Conservation (phyloP, 2,888 invertebrate species). For the Orgyia antiqua region DNA sequence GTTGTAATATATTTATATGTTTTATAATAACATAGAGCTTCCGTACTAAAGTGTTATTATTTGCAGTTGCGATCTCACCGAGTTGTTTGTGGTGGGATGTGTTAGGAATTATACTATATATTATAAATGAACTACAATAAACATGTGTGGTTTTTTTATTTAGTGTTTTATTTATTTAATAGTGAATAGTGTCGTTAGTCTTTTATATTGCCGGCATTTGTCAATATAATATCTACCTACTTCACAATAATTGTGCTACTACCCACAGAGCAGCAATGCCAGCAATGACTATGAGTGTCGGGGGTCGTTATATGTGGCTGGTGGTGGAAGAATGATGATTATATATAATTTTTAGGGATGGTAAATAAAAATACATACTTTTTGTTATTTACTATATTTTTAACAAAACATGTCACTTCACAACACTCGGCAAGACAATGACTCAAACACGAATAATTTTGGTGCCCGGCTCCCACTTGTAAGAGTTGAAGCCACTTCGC, state of each 20-base stretch:
- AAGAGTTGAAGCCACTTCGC: constrained; percentile 29
- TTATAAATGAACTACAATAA: constrained; percentile 49
- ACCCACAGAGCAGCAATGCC: too few relatives aligned
- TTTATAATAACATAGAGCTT: too few relatives aligned
- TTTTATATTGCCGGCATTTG: too few relatives aligned
- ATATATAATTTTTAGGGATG: too few relatives aligned
- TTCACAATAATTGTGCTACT: too few relatives aligned
- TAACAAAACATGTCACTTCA: constrained; percentile 26
- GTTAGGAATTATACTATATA: constrained; percentile 29
- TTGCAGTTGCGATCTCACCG: constrained; percentile 47
- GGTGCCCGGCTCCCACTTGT: constrained; percentile 61
- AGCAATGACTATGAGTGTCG: too few relatives aligned
- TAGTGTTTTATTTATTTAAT: constrained; percentile 30
- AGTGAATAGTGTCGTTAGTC: too few relatives aligned
- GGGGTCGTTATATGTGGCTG: too few relatives aligned
- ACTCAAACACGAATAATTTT: constrained; percentile 52
- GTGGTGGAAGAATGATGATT: too few relatives aligned
- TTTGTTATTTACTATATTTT: neutral
- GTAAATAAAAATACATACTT: too few relatives aligned
- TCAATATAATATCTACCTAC: too few relatives aligned
- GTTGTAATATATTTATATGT: too few relatives aligned
- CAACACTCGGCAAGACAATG: constrained; percentile 12
- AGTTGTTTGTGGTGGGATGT: constrained; percentile 34
- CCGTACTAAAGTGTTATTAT: constrained; percentile 30
- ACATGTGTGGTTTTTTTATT: constrained; percentile 51